phyloP scores from a whole-genome alignment of 2,113 vertebrate genomes.

The Labeo catla region DNA sequence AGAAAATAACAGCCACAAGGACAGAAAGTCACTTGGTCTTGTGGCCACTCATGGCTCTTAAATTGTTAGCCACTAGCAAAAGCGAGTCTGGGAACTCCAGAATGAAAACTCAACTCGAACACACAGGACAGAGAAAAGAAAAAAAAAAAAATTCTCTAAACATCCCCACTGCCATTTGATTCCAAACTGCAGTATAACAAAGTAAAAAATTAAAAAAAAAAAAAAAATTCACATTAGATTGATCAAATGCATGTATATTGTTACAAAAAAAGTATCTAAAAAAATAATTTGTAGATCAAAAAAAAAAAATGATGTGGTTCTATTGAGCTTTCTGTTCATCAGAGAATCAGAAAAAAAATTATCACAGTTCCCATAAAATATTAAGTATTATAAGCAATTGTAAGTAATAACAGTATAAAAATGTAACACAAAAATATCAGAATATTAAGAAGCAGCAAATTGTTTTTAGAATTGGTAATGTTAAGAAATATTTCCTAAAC shows the following conservation, averaged over 20 bases:
- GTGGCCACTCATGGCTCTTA: constrained; percentile 31
- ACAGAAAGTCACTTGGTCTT: constrained; percentile 37
- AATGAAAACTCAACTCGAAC: constrained; percentile 42
- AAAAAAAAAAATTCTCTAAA: constrained; percentile 4
- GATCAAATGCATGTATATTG: background rate
- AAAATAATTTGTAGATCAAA: too few species aligned
- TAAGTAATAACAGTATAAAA: background rate
- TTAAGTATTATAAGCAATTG: background rate
- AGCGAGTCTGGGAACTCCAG: constrained; percentile 4
- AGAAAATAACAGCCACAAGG: constrained; percentile 55
- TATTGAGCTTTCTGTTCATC: background rate
- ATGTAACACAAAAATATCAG: background rate
- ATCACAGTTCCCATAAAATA: background rate
- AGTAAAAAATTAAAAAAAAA: too few species aligned
- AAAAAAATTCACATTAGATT: background rate
- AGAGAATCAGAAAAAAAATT: background rate
- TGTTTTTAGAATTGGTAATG: background rate
- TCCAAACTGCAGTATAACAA: background rate
- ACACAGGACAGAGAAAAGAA: constrained; percentile 28
- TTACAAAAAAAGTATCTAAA: background rate
- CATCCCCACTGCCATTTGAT: constrained; percentile 23
- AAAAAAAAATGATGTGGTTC: background rate
- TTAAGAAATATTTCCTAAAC: too few species aligned
- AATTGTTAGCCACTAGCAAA: constrained; percentile 52
- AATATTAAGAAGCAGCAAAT: background rate